Conservation (phyloP, 2,113 vertebrate genomes). For the Arenaria interpres region DNA sequence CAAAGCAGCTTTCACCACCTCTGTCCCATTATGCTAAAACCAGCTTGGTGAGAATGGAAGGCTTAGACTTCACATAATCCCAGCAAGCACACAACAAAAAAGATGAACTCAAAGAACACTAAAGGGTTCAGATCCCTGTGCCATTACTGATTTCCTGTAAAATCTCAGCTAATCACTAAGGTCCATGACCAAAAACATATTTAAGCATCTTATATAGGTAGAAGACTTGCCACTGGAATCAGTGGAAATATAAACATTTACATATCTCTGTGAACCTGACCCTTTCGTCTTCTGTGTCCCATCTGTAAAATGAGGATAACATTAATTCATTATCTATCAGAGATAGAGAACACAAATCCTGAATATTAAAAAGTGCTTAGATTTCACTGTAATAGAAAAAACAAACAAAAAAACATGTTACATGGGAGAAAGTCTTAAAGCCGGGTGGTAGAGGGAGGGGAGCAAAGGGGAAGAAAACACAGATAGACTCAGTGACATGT, state of each 20-base stretch:
- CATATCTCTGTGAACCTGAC: slow-evolving; percentile 18
- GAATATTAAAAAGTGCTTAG: not conserved
- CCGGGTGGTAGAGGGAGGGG: fast-evolving
- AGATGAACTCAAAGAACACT: slow-evolving; percentile 30
- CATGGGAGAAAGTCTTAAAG: not conserved
- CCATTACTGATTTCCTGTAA: slow-evolving; percentile 41
- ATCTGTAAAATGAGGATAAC: slow-evolving; percentile 21
- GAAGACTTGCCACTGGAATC: not conserved
- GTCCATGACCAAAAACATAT: slow-evolving; percentile 25
- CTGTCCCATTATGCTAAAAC: slow-evolving; percentile 47
- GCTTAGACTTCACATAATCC: slow-evolving; percentile 42
- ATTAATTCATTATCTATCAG: not conserved
- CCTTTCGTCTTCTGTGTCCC: not conserved
- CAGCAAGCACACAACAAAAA: slow-evolving; percentile 28
- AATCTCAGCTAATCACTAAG: slow-evolving; percentile 38
- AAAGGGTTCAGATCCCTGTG: slow-evolving; percentile 11
- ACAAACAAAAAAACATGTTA: not conserved
- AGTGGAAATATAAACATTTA: slow-evolving; percentile 36
- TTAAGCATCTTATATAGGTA: slow-evolving; percentile 37
- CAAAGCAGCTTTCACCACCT: slow-evolving; percentile 31
- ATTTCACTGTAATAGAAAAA: not conserved
- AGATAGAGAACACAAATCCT: not conserved
- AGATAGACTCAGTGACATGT: not conserved
- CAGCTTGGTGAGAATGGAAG: slow-evolving; percentile 26
- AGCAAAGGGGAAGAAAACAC: not conserved